A percentile compares a stretch with the other conserved stretches of the same genome.
Conservation (phyloP, 1,140 invertebrate genomes). For the Daktulosphaira vitifoliae region DNA sequence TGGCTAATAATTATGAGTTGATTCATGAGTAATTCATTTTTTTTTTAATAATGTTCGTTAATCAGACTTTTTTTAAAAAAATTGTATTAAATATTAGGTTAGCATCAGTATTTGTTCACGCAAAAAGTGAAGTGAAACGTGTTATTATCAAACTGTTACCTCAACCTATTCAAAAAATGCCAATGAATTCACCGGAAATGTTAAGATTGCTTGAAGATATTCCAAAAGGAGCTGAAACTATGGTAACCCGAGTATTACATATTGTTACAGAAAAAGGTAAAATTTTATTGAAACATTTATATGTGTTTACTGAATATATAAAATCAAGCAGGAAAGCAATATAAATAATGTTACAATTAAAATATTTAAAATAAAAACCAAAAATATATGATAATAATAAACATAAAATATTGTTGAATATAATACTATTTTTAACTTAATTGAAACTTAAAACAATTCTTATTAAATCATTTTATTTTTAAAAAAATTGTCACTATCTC, state of each 20-base stretch:
- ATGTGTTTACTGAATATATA: too few relatives aligned
- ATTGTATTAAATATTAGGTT: slow-evolving; percentile 44
- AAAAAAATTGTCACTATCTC: too few relatives aligned
- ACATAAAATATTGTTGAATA: too few relatives aligned
- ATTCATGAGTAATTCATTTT: slow-evolving; percentile 57
- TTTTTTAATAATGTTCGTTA: neutral
- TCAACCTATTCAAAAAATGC: slow-evolving; percentile 67
- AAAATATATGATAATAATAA: too few relatives aligned
- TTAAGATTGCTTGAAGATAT: slow-evolving; percentile 83
- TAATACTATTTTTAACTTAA: too few relatives aligned
- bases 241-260: slow-evolving; percentile 40
- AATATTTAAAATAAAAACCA: too few relatives aligned
- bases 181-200: slow-evolving; percentile 73
- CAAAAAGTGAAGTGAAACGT: slow-evolving; percentile 81
- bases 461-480: too few relatives aligned
- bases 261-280: slow-evolving; percentile 41
- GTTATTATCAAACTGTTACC: slow-evolving; percentile 76
- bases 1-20: slow-evolving; percentile 65
- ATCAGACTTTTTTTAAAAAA: neutral
- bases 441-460: too few relatives aligned
- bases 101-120: slow-evolving; percentile 69
- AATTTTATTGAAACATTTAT: too few relatives aligned
- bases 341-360: too few relatives aligned
- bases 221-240: slow-evolving; percentile 66
- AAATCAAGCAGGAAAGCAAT: too few relatives aligned